Evolutionary conservation across 2,113 vertebrate species (phyloP), one percentile per base, ranked within the genome.

Genomic region (Mola mola): DNA sequence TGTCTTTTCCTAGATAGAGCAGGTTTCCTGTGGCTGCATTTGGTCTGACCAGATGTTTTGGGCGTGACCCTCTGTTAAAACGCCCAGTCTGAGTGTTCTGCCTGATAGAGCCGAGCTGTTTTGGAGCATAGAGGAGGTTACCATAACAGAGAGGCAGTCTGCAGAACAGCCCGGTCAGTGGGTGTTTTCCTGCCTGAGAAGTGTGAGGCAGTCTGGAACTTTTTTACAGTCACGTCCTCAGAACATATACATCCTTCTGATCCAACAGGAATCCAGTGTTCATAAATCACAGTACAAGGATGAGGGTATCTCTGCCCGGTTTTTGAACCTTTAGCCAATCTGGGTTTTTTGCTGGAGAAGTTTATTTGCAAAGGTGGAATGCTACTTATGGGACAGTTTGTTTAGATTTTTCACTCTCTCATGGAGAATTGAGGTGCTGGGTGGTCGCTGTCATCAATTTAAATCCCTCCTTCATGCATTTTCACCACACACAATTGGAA

Each of bases 91-190:
- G 59, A 76, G 67, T 36, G 70, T 42, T 78, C 57, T 58, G 67
- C 68, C 72, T 67, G 53, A 75, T 85, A 50, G 73, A 83, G 72
- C 62, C 22, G 55, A 50, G 25, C 66, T 87, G 87, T 90, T 87
- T 78, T 81, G 79, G 56, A 87, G 70, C 65, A 51, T 64, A 58
- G 43, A 60, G 44, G 83, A 85, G 71, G 83, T 89, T 82, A 80
- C 86, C 83, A 88, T 84, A 89, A 90, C 88, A 90, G 56, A 82
- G 59, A 52, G 44, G 34, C 42, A 34, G 61, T 33, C 66, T 42
- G 66, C 47, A 40, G 59, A 66, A 49, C 61, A 66, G 76, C 37
- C 52, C 42, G 53, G 49, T 5, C 34, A 28, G 68, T 58, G 47
- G 52, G 52, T 74, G 50, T 77, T 79, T 85, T 81, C 76, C 81